A percentile compares a stretch with the other conserved stretches of the same genome.
phyloP scores from a whole-genome alignment of 1,140 invertebrate genomes.

The Hestina assimilis region DNA sequence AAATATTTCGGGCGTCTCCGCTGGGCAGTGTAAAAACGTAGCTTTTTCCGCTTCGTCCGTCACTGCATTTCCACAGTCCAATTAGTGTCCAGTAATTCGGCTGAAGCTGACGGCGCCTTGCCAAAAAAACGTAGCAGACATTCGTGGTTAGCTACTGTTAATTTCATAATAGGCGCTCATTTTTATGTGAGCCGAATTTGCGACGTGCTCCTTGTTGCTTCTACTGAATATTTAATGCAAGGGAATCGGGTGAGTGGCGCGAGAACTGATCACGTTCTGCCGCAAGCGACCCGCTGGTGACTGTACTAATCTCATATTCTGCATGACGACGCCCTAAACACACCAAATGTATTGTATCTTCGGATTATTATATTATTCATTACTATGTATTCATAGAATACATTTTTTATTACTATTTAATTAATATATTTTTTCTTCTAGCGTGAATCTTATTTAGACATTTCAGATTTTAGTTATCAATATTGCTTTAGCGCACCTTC shows the following conservation, averaged over 20 bases:
- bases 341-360: not conserved
- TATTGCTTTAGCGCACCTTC: too few species aligned
- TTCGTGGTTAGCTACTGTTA: slow-evolving; percentile 58
- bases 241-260: slow-evolving; percentile 45
- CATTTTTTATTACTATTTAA: too few species aligned
- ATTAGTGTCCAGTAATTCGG: slow-evolving; percentile 75
- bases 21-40: slow-evolving; percentile 41
- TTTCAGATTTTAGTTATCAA: too few species aligned
- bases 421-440: too few species aligned
- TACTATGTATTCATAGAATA: too few species aligned
- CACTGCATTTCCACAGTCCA: slow-evolving; percentile 69
- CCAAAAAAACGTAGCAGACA: slow-evolving; percentile 61
- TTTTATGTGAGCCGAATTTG: slow-evolving; percentile 63
- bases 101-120: slow-evolving; percentile 59
- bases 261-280: slow-evolving; percentile 55
- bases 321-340: slow-evolving; percentile 44
- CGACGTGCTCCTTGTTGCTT: slow-evolving; percentile 40
- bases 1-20: slow-evolving; percentile 27
- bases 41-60: slow-evolving; percentile 57
- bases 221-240: slow-evolving; percentile 67
- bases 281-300: slow-evolving; percentile 37
- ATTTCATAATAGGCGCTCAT: slow-evolving; percentile 76
- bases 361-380: not conserved
- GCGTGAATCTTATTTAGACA: too few species aligned
- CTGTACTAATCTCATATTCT: slow-evolving; percentile 53